These are phyloP conservation scores for Zophobas atratus DNA, from an alignment of 1,140 invertebrate genomes.

Conservation along the genomic window DNA sequence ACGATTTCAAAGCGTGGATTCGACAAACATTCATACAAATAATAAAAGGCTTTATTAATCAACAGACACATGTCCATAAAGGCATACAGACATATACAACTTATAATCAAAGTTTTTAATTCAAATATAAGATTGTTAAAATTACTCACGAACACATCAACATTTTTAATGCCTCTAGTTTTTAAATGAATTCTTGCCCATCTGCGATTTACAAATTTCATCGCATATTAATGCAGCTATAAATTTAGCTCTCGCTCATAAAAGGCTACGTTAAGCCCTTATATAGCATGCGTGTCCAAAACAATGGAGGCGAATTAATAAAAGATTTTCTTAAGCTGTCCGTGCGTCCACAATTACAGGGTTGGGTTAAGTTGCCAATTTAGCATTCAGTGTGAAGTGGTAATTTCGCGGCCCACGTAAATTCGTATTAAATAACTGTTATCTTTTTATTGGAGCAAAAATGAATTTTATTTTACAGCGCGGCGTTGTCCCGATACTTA, in stretches of 20 bases:
- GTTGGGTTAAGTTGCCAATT: conserved; percentile 31
- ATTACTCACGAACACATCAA: too few species aligned
- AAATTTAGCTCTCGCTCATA: conserved; percentile 15
- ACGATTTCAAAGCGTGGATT: too few species aligned
- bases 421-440: conserved; percentile 10
- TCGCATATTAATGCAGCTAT: conserved; percentile 25
- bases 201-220: not conserved
- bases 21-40: too few species aligned
- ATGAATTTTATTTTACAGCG: not conserved
- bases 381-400: conserved; percentile 24
- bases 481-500: conserved; percentile 15
- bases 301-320: conserved; percentile 36
- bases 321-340: conserved; percentile 26
- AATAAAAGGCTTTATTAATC: too few species aligned
- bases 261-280: conserved; percentile 30
- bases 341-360: conserved; percentile 22
- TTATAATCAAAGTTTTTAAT: too few species aligned
- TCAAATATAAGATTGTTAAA: too few species aligned
- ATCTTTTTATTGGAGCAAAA: not conserved
- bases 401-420: conserved; percentile 22
- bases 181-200: too few species aligned
- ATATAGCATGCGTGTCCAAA: conserved; percentile 26
- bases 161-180: too few species aligned
- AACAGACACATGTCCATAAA: too few species aligned
- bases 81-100: too few species aligned